Evolutionary conservation across 92 coral and sea anemone genomes (phyloP), one percentile per base, ranked within the genome.

Genomic region (Umimayanthus chanpuru): DNA sequence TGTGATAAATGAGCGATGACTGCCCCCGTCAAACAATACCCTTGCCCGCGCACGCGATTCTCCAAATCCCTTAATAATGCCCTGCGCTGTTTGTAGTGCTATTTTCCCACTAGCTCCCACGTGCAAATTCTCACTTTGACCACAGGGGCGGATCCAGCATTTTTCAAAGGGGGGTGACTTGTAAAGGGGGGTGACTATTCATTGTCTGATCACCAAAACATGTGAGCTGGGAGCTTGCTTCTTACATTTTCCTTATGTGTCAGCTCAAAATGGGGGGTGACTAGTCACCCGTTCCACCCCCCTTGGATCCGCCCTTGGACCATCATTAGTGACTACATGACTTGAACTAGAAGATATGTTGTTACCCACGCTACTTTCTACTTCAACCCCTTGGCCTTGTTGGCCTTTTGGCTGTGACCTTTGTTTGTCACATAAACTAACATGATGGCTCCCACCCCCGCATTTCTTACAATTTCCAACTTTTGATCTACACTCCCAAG

Each of bases 1-100:
- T 47, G 36, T 32, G 36, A 32, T 32, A 32, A 32, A 32, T 32
- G 36, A 32, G 36, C 36, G 50, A 36, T 75, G 91, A 81, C 91
- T 88, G 1, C 88, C 91, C 26, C 65, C 70, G 86, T 80, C 90
- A 49, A 79, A 90, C 77, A 90, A 65, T 29, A 90, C 87, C 16
- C 92, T 49, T 2, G 74, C 77, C 40, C 89, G 74, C 32, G 14
- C 66, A 41, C 21, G 23, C 41, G 55, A 21, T 20, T 41, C 55
- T 2, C 72, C 28, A 21, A 25, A 38, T 11, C 78, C 91, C 88
- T 36, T 82, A 38, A 82, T 29, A 49, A 81, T 66, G 28, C 72
- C 65, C 49, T 76, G 53, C 23, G 80, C 80, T 8, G 80, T 40
- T 36, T 76, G 56, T 26, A 76, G 41, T 25, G 80, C 80, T 38